Percentiles rank a stretch among this genome's conserved stretches.
Evolutionary conservation across 2,113 vertebrate species (phyloP).

Genomic region (Chaenogobius annularis): DNA sequence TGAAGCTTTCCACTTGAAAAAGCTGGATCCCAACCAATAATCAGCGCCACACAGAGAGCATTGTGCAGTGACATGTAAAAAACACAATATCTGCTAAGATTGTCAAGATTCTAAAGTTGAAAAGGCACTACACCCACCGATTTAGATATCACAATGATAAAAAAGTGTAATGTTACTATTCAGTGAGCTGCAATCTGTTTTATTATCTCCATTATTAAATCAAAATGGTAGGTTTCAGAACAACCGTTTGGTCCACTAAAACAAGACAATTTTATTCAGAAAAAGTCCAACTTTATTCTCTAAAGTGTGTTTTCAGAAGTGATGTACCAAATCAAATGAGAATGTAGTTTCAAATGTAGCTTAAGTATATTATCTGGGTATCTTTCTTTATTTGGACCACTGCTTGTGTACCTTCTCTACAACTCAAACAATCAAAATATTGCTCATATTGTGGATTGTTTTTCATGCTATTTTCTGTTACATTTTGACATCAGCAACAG

Average conservation of each 20-base stretch:
- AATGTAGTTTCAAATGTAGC: background rate
- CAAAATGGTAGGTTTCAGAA: background rate
- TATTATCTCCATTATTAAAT: background rate
- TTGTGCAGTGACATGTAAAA: constrained; percentile 8
- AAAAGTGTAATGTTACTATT: background rate
- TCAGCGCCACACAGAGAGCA: constrained; percentile 27
- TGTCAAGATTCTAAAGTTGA: background rate
- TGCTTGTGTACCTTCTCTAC: constrained; percentile 27
- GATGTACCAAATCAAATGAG: background rate
- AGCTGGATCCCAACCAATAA: constrained; percentile 31
- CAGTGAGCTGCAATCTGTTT: background rate
- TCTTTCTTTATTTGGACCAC: background rate
- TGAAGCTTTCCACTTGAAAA: constrained; percentile 29
- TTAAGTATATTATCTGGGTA: background rate
- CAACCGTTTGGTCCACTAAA: background rate
- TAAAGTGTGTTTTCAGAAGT: background rate
- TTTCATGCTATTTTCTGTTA: background rate
- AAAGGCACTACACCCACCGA: background rate
- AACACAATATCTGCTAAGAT: constrained; percentile 3
- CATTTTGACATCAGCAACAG: background rate
- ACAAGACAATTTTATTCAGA: too few relatives aligned
- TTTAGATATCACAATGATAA: background rate
- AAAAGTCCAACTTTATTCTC: background rate
- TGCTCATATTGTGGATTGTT: background rate
- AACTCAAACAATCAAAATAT: constrained; percentile 27